phyloP scores from a whole-genome alignment of 1,140 invertebrate genomes.

The Apocrypta bakeri region DNA sequence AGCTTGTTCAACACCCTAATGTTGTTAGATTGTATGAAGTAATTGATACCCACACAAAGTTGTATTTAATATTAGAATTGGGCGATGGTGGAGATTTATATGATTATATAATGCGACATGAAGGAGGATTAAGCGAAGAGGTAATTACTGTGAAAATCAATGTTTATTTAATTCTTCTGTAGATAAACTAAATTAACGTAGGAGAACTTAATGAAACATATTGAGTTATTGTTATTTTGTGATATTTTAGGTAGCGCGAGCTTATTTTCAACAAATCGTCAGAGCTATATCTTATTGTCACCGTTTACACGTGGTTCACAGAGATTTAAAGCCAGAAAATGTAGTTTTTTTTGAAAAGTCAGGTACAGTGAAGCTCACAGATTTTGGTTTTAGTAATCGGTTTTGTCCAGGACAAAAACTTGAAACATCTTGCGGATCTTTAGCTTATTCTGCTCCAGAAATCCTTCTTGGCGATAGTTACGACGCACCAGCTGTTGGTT shows the following conservation, averaged over 20 bases:
- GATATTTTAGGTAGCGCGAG: conserved; percentile 82
- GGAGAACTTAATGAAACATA: too few relatives aligned
- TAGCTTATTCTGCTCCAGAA: conserved; percentile 99
- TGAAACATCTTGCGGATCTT: conserved; percentile 98
- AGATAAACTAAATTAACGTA: too few relatives aligned
- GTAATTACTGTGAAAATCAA: conserved; percentile 50
- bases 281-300: conserved; percentile 99
- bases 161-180: too few relatives aligned
- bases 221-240: conserved; percentile 34
- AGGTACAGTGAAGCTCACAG: conserved; percentile 98
- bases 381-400: conserved; percentile 99
- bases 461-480: conserved; percentile 97
- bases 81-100: conserved; percentile 99
- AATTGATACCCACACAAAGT: conserved; percentile 97
- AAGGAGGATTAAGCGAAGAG: conserved; percentile 83
- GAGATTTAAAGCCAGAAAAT: conserved; percentile 99
- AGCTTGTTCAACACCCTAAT: conserved; percentile 98
- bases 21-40: conserved; percentile 99
- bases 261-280: conserved; percentile 97
- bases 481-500: conserved; percentile 94
- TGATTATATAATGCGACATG: conserved; percentile 99
- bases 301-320: conserved; percentile 92
- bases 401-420: conserved; percentile 98
- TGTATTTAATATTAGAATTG: conserved; percentile 96
- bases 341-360: conserved; percentile 99